These are phyloP conservation scores for Montipora efflorescens DNA, from an alignment of 64 coral and sea anemone species.

Conservation along the genomic window DNA sequence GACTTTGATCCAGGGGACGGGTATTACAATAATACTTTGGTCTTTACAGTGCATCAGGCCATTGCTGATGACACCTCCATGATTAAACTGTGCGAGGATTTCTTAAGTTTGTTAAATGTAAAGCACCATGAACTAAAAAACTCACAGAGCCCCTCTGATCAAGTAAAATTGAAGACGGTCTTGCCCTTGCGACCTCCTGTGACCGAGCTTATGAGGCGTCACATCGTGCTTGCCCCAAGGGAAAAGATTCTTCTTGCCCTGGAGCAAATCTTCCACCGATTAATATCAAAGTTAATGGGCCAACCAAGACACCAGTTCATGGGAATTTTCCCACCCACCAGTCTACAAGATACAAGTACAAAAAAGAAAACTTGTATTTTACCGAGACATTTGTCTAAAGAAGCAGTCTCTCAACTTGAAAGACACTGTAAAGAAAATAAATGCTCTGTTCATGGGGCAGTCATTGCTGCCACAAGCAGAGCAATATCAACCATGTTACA, in stretches of 20 bases:
- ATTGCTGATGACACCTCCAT: slow-evolving; percentile 45
- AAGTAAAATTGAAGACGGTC: neutral
- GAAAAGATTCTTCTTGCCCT: slow-evolving; percentile 22
- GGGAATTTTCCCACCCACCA: slow-evolving; percentile 36
- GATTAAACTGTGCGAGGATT: slow-evolving; percentile 51
- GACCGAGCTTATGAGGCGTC: neutral
- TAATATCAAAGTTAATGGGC: slow-evolving; percentile 1
- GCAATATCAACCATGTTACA: slow-evolving; percentile 61
- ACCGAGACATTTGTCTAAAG: slow-evolving; percentile 44
- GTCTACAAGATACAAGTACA: slow-evolving; percentile 33
- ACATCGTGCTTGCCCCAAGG: slow-evolving; percentile 6
- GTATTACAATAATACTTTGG: slow-evolving; percentile 50
- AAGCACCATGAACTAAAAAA: neutral
- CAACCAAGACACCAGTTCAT: slow-evolving; percentile 53
- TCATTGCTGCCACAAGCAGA: slow-evolving; percentile 54
- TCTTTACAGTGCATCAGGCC: slow-evolving; percentile 41
- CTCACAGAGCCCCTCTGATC: neutral
- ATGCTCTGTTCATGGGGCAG: slow-evolving; percentile 71
- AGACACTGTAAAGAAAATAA: slow-evolving; percentile 52
- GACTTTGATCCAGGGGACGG: slow-evolving; percentile 55
- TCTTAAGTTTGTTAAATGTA: slow-evolving; percentile 50
- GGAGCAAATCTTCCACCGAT: neutral
- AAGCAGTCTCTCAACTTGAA: slow-evolving; percentile 12
- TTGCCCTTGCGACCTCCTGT: slow-evolving; percentile 11
- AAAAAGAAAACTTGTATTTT: slow-evolving; percentile 73